Percentiles rank a stretch among this genome's conserved stretches.
Evolutionary conservation across 2,113 vertebrate species (phyloP).

Genomic region (Nyctereutes procyonoides): DNA sequence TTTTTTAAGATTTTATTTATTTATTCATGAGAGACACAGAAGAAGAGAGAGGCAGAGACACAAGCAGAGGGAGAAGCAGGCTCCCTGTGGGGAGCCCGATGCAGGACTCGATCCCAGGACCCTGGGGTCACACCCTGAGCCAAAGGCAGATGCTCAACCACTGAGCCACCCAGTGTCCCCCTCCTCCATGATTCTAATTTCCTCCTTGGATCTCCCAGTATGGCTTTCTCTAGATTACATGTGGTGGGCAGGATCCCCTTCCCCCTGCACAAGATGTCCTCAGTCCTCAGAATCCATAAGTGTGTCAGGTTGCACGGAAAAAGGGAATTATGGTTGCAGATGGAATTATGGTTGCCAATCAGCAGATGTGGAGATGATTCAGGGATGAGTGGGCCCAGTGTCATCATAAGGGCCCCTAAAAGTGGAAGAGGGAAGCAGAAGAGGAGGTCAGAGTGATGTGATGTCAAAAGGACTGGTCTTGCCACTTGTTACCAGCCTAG

Average conservation of each 20-base stretch:
- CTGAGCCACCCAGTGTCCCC: too few species aligned
- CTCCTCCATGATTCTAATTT: neutral
- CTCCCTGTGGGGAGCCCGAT: too few species aligned
- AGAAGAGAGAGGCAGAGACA: too few species aligned
- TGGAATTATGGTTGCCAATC: neutral
- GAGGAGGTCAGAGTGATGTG: neutral
- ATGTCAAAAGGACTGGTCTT: too few species aligned
- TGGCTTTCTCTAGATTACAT: neutral
- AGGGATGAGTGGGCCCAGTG: neutral
- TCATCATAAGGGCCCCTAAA: neutral
- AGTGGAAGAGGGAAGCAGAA: neutral
- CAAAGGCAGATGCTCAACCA: too few species aligned
- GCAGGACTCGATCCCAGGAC: too few species aligned
- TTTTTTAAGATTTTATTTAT: too few species aligned
- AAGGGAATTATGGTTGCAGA: too few species aligned
- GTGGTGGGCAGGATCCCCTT: neutral
- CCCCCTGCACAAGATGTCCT: neutral
- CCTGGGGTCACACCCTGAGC: too few species aligned
- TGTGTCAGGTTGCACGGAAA: neutral
- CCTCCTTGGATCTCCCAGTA: neutral
- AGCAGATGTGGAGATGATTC: neutral
- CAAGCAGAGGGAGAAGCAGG: too few species aligned
- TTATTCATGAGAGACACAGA: too few species aligned
- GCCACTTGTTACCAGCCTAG: neutral
- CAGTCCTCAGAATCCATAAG: neutral